Conservation (phyloP, 2,797 vertebrate species). For the Sebastes taczanowskii region DNA sequence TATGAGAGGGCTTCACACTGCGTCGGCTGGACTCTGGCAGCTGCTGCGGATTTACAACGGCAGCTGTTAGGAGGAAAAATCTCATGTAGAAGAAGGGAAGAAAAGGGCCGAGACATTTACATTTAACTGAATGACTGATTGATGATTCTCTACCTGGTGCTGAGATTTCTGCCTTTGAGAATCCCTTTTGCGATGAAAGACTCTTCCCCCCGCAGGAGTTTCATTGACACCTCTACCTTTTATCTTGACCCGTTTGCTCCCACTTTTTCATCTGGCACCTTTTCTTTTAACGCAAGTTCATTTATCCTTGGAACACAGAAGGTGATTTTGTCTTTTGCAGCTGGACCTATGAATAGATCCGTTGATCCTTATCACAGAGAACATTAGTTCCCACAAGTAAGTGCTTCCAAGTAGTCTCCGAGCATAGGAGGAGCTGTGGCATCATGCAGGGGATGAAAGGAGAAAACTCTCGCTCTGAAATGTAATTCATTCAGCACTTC, state of each 20-base stretch:
- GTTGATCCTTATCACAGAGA: conserved; percentile 60
- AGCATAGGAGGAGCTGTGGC: conserved; percentile 26
- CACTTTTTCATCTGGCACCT: not conserved
- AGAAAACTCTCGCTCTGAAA: conserved; percentile 24
- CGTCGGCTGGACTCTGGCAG: conserved; percentile 14
- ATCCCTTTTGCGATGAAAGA: not conserved
- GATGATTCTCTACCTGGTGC: not conserved
- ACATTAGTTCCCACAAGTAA: conserved; percentile 53
- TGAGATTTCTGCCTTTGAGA: not conserved
- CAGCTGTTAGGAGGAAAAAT: not conserved
- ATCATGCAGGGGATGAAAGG: conserved; percentile 47
- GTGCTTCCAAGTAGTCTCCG: conserved; percentile 13
- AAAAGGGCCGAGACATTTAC: not conserved
- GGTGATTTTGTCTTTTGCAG: conserved; percentile 34
- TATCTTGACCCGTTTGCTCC: conserved; percentile 9
- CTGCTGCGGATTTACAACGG: not conserved
- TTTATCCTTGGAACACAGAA: conserved; percentile 5
- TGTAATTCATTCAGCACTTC: conserved; percentile 48
- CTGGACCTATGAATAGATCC: conserved; percentile 35
- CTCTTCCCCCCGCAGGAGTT: not conserved
- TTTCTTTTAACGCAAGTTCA: not conserved
- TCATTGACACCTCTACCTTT: not conserved
- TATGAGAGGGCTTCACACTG: not conserved
- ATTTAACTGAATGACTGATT: not conserved
- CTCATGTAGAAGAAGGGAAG: not conserved